phyloP scores from a whole-genome alignment of 2,113 vertebrate genomes.

The Nyctereutes procyonoides region DNA sequence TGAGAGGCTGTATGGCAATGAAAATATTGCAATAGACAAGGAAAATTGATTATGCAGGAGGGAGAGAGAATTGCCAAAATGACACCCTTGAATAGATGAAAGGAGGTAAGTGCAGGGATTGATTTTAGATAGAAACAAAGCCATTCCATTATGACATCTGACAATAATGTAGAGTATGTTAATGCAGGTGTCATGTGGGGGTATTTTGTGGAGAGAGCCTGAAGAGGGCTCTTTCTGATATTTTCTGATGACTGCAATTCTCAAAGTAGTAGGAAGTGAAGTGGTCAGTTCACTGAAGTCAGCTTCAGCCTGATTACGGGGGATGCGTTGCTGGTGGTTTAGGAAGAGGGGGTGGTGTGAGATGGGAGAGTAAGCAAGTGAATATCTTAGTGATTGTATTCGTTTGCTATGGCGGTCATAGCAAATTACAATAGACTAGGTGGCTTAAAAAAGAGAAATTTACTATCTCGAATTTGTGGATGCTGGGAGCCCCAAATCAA shows the following conservation, averaged over 20 bases:
- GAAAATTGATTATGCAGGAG: neutral
- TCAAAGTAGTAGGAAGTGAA: neutral
- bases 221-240: neutral
- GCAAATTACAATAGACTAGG: neutral
- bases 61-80: neutral
- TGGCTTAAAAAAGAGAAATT: neutral
- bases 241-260: neutral
- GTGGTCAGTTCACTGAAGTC: neutral
- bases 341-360: neutral
- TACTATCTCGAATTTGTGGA: neutral
- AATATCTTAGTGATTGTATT: neutral
- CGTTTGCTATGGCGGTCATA: neutral
- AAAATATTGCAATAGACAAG: neutral
- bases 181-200: neutral
- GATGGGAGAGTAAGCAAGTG: neutral
- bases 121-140: neutral
- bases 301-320: neutral
- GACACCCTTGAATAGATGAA: neutral
- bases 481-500: neutral
- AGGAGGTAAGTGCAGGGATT: rapidly evolving
- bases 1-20: neutral
- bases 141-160: neutral
- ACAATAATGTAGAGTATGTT: neutral
- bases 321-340: neutral
- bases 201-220: neutral